phyloP scores from a whole-genome alignment of 2,888 invertebrate species.

The Drosophila antonietae region DNA sequence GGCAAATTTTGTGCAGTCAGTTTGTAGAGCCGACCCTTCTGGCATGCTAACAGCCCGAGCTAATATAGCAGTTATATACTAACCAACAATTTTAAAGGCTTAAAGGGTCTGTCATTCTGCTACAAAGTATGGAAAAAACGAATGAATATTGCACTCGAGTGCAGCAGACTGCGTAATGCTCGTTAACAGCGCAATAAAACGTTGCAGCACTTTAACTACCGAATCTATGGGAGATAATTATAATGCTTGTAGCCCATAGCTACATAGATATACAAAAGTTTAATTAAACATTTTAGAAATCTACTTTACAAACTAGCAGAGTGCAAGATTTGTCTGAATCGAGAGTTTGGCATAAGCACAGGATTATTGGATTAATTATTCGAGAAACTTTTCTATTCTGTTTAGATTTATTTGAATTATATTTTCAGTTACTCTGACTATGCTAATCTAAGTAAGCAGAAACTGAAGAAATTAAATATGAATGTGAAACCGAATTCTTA shows the following conservation, averaged over 20 bases:
- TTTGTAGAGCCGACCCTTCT: slow-evolving; percentile 7
- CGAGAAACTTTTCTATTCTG: no score
- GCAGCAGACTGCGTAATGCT: slow-evolving; percentile 7
- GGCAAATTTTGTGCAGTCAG: slow-evolving; percentile 36
- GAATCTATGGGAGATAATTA: neutral
- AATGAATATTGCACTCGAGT: neutral
- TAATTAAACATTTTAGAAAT: neutral
- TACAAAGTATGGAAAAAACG: slow-evolving; percentile 2
- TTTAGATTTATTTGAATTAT: no score
- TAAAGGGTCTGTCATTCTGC: neutral
- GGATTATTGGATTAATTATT: no score
- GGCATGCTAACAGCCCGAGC: slow-evolving; percentile 17
- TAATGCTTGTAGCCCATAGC: neutral
- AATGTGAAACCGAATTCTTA: no score
- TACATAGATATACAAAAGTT: neutral
- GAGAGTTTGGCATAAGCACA: neutral
- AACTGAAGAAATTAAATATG: no score
- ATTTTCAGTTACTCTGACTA: no score
- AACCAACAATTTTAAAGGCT: slow-evolving; percentile 15
- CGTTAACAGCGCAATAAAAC: slow-evolving; percentile 2
- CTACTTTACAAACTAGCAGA: neutral
- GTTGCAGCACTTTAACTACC: neutral
- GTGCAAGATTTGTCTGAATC: neutral
- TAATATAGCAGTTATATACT: slow-evolving; percentile 67
- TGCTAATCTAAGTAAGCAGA: no score